phyloP scores from a whole-genome alignment of 2,797 vertebrate species.

The Hemitrygon akajei region DNA sequence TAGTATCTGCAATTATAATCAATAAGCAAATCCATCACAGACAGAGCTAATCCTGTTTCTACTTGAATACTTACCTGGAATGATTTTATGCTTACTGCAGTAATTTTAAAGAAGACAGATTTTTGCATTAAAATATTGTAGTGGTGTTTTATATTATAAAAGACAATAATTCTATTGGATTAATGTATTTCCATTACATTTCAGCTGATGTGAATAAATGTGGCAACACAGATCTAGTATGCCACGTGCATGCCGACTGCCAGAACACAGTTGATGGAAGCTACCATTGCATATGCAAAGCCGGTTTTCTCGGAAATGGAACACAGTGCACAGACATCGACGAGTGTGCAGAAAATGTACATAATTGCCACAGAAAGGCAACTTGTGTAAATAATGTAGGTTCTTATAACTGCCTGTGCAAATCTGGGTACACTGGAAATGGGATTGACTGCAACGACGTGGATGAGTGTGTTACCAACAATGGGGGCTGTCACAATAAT shows the following conservation, averaged over 20 bases:
- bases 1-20: background rate
- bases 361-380: constrained; percentile 57
- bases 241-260: constrained; percentile 59
- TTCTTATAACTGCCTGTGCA: constrained; percentile 62
- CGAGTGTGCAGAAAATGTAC: constrained; percentile 56
- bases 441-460: constrained; percentile 63
- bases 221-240: constrained; percentile 50
- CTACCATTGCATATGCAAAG: constrained; percentile 57
- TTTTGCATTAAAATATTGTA: background rate
- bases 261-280: constrained; percentile 47
- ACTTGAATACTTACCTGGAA: too few species aligned
- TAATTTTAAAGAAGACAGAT: background rate
- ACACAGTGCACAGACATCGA: constrained; percentile 60
- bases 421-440: constrained; percentile 59
- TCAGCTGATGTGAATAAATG: constrained; percentile 52
- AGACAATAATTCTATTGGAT: background rate
- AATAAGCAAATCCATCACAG: background rate
- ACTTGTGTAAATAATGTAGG: constrained; percentile 62
- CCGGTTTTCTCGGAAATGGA: constrained; percentile 62
- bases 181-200: constrained; percentile 8
- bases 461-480: constrained; percentile 60
- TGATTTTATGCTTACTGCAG: background rate
- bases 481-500: constrained; percentile 60
- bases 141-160: background rate
- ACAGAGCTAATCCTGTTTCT: background rate